Base-by-base conservation (phyloP, 2,797 vertebrate species). In the Spinus olivaceus region DNA sequence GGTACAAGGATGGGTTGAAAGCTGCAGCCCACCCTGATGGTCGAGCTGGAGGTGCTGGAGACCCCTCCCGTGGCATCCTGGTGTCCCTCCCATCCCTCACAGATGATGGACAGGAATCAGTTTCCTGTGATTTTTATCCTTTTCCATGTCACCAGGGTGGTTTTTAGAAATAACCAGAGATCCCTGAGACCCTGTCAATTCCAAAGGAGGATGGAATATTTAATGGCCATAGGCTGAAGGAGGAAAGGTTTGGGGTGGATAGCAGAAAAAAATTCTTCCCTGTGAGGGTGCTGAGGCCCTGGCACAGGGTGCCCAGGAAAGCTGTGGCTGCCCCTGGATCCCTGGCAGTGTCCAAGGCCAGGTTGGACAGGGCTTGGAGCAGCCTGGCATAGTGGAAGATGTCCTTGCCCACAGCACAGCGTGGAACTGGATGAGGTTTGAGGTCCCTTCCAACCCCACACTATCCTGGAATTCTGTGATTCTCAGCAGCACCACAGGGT, bases 81-180 rank as follows among this genome's bases (percentile, higher is more conserved):
- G n/a, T 9, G 32, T 28, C 49, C 33, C 4, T 35, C 41, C 49
- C 20, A 6, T 15, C 35, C 44, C 0, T 0, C 9, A 6, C 5
- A 17, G 66, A 4, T 4, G n/a, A 37, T 16, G 30, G 22, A 8
- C 19, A 21, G 61, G 30, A 63, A 35, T 25, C 12, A 0, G 10
- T 25, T 37, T 41, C 32, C 42, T 49, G 53, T 8, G 39, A 25
- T 24, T 81, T 60, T 39, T n/a, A 32, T 19, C 32, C 18, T 41
- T 64, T n/a, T 22, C 30, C 47, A 41, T 20, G 24, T 42, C 37
- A 18, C n/a, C 33, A 14, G 59, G 19, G 7, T 44, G 69, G 30
- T 6, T 69, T 37, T 28, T 17, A 50, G 76, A 37, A 78, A 42
- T 14, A 60, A 27, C 21, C 0, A 0, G 4, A 67, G 4, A 28